Base-by-base conservation (phyloP, 1,140 invertebrate genomes). In the Drosophila guanche region DNA sequence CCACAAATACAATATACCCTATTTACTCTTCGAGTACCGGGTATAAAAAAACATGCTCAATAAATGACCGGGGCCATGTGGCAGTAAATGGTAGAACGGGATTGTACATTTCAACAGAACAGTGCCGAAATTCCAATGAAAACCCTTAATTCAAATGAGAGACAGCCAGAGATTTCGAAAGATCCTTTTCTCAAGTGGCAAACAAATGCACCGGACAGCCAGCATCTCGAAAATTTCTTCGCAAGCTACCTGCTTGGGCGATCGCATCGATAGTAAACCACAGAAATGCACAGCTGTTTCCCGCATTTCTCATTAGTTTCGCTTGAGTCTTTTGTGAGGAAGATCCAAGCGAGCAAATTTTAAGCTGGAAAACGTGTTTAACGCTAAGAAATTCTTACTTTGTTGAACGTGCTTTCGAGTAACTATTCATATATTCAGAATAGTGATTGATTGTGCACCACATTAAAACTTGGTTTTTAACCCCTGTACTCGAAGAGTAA, bases 351-450 rank as follows among this genome's bases (percentile, higher is more conserved):
- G 5, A 25, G 40, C 61, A 51, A 56, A 48, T 70, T 37, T 16
- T 5, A 1, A 22, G 16, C 8, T 1, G n/a, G 40, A 48, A 75
- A 78, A 84, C 79, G 79, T 84, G 79, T 76, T 79, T 79, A 48
- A 65, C 42, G 71, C 58, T 56, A 14, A 14, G 45, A 62, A 66
- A 50, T 33, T 61, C 25, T 47, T 67, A 63, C 68, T 72, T 60
- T 25, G 46, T 14, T 65, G 40, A 45, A 80, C 78, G 78, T 80
- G 78, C 53, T 51, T 33, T 42, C 37, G 3, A 22, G 0, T 4
- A 29, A 76, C 66, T 76, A 33, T 43, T 71, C 8, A 45, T 41
- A 25, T 41, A 29, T 41, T 20, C 27, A 27, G 8, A 40, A 12
- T 45, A 57, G 52, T 50, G 46, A 63, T 53, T 41, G 46, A 6